A percentile compares a stretch with the other conserved stretches of the same genome.
Conservation (phyloP, 2,888 invertebrate genomes). For the Parapristionchus giblindavisi region DNA sequence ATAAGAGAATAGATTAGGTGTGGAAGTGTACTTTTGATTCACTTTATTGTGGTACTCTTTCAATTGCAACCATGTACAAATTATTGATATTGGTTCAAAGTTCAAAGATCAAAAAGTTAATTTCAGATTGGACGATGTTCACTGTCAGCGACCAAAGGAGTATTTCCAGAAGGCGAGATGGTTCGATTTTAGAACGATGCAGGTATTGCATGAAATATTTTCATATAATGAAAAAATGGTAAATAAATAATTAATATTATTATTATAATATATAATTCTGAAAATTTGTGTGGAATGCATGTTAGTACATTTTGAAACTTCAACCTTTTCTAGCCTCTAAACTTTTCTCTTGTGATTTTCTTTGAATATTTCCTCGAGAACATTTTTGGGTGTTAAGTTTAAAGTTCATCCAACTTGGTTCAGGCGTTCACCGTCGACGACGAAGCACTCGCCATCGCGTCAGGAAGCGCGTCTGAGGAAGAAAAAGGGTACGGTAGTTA, state of each 20-base stretch:
- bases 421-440: constrained; percentile 29
- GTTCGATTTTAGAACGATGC: constrained; percentile 31
- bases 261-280: too few species aligned
- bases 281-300: too few species aligned
- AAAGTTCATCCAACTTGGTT: not conserved
- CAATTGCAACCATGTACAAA: too few species aligned
- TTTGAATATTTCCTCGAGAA: not conserved
- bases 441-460: constrained; percentile 13
- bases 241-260: too few species aligned
- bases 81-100: too few species aligned
- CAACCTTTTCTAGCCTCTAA: not conserved
- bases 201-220: too few species aligned
- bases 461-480: constrained; percentile 12
- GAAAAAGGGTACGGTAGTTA: not conserved
- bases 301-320: too few species aligned
- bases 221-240: too few species aligned
- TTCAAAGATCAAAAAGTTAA: too few species aligned
- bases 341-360: not conserved
- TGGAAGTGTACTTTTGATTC: too few species aligned
- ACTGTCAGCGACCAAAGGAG: constrained; percentile 21
- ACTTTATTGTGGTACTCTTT: too few species aligned
- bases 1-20: too few species aligned
- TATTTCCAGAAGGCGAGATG: constrained; percentile 19
- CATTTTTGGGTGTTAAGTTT: not conserved
- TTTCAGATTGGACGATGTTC: constrained; percentile 19